phyloP scores from a whole-genome alignment of 2,888 invertebrate genomes.

The Leistus spinibarbis region DNA sequence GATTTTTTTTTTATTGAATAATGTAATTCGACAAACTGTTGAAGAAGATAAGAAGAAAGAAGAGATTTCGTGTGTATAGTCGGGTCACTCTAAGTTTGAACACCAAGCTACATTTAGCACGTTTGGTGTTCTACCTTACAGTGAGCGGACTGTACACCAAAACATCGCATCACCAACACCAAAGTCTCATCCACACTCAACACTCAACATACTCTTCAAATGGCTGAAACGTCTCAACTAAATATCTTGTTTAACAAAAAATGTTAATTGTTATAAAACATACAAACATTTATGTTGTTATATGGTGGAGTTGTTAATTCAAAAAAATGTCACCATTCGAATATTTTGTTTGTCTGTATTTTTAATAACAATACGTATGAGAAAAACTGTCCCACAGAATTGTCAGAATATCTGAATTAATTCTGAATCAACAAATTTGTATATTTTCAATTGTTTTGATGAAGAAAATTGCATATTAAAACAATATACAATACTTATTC shows the following conservation, averaged over 20 bases:
- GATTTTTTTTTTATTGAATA: no score
- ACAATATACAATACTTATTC: no score
- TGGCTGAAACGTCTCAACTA: background rate
- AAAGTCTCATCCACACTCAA: background rate
- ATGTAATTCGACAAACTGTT: background rate
- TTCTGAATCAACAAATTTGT: no score
- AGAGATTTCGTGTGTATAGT: slow-evolving; percentile 55
- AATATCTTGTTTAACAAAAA: background rate
- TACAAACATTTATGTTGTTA: background rate
- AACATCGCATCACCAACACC: slow-evolving; percentile 43
- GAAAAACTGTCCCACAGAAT: no score
- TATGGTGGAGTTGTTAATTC: background rate
- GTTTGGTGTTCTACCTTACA: slow-evolving; percentile 99
- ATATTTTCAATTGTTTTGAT: no score
- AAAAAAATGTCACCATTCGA: background rate
- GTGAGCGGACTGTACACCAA: slow-evolving; percentile 73
- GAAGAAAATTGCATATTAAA: no score
- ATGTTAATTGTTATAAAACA: background rate
- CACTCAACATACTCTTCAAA: no score
- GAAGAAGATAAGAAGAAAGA: slow-evolving; percentile 10
- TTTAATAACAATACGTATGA: no score
- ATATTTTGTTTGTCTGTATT: no score
- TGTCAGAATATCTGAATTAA: no score
- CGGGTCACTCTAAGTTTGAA: slow-evolving; percentile 90
- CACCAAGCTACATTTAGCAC: slow-evolving; percentile 79